Evolutionary conservation across 2,888 invertebrate species (phyloP).

Genomic region (Parthenolecanium corni): DNA sequence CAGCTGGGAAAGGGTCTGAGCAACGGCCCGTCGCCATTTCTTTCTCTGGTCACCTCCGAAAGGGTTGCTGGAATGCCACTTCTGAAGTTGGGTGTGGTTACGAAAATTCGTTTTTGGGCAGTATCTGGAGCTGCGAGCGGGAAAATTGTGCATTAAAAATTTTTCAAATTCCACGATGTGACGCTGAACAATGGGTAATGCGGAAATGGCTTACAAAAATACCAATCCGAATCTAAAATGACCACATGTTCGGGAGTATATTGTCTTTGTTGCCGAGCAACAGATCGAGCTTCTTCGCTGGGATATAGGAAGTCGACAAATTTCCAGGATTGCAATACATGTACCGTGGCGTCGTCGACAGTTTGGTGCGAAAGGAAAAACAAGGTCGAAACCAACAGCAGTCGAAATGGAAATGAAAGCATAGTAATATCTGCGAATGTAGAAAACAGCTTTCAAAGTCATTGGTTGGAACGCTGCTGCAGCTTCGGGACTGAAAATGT

Average conservation of each 20-base stretch:
- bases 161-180: not conserved
- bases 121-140: not conserved
- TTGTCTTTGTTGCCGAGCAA: not conserved
- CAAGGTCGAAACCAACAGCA: not conserved
- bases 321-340: conserved; percentile 7
- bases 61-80: conserved; percentile 65
- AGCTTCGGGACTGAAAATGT: too few species aligned
- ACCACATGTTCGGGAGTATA: conserved; percentile 10
- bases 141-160: not conserved
- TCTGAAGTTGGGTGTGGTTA: conserved; percentile 62
- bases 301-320: conserved; percentile 12
- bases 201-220: conserved; percentile 32
- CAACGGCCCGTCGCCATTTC: not conserved
- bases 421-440: not conserved
- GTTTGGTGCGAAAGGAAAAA: not conserved
- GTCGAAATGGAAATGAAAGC: not conserved
- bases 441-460: too few species aligned
- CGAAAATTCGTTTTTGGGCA: conserved; percentile 44
- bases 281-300: conserved; percentile 5
- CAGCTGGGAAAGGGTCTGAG: conserved; percentile 16
- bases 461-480: too few species aligned
- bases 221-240: conserved; percentile 16
- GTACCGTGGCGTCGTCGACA: not conserved
- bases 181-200: too few species aligned
- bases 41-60: conserved; percentile 36